Conservation (phyloP, 2,113 vertebrate genomes). For the Ammodytes dubius region DNA sequence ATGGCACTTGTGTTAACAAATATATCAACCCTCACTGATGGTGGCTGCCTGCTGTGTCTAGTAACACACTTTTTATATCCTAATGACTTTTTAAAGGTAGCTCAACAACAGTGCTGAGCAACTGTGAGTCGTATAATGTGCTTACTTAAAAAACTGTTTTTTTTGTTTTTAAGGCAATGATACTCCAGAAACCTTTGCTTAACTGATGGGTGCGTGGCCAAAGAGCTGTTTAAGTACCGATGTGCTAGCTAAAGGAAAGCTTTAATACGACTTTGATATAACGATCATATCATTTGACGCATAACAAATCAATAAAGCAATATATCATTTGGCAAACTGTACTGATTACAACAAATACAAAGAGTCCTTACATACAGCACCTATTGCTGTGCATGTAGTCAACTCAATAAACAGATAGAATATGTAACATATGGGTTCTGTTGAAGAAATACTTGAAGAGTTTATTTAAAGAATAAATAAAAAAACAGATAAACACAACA, state of each 20-base stretch:
- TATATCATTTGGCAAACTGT: background rate
- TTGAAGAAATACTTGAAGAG: background rate
- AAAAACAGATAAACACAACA: no score
- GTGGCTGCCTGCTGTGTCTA: slow-evolving; percentile 71
- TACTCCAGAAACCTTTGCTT: background rate
- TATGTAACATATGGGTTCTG: background rate
- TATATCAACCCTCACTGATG: slow-evolving; percentile 75
- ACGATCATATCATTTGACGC: background rate
- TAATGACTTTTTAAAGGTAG: slow-evolving; percentile 80
- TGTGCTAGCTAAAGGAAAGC: background rate
- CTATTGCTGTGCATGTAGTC: background rate
- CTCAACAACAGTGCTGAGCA: slow-evolving; percentile 46
- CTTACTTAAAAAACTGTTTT: slow-evolving; percentile 45
- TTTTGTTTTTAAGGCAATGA: slow-evolving; percentile 28
- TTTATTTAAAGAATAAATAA: no score
- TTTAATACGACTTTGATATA: background rate
- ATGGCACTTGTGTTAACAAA: slow-evolving; percentile 80
- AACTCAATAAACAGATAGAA: background rate
- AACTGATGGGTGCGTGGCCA: background rate
- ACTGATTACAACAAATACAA: background rate
- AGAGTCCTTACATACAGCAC: background rate
- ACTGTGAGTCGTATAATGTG: slow-evolving; percentile 21
- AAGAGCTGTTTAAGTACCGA: background rate
- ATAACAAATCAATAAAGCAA: background rate
- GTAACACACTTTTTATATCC: slow-evolving; percentile 77